phyloP scores from a whole-genome alignment of 2,113 vertebrate genomes.

The Phaethon lepturus region DNA sequence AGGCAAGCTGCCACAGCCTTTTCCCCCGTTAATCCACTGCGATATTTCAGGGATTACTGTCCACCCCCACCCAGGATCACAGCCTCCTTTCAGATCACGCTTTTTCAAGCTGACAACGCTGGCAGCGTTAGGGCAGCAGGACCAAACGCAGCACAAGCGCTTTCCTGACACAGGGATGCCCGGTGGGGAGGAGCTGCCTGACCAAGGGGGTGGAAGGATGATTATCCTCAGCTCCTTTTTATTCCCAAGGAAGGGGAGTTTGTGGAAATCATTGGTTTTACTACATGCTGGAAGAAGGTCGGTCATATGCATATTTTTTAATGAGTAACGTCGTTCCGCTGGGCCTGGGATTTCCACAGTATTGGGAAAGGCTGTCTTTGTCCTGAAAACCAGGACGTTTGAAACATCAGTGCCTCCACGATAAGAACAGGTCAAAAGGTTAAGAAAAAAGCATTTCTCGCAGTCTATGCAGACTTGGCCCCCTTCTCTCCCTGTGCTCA shows the following conservation, averaged over 20 bases:
- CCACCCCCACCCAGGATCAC: background rate
- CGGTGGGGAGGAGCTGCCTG: rapidly evolving
- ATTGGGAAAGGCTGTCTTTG: background rate
- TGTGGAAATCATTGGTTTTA: background rate
- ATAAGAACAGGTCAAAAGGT: background rate
- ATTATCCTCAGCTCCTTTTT: background rate
- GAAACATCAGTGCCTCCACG: background rate
- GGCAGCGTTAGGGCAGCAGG: background rate
- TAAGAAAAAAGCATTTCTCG: background rate
- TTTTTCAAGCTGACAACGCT: background rate
- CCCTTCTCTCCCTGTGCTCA: background rate
- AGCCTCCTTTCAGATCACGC: background rate
- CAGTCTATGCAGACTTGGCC: background rate
- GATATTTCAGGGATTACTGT: background rate
- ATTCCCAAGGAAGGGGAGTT: background rate
- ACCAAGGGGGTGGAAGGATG: background rate
- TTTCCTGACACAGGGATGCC: background rate
- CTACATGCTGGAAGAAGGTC: background rate
- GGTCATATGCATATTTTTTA: background rate
- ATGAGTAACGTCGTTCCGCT: background rate
- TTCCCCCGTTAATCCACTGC: background rate
- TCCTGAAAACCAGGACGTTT: background rate
- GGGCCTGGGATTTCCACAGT: background rate
- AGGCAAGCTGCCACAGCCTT: background rate
- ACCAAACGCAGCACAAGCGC: background rate